A percentile compares a stretch with the other conserved stretches of the same genome.
These are phyloP conservation scores for Dicrostonyx torquatus DNA, from an alignment of 2,797 vertebrate species.

Conservation along the genomic window DNA sequence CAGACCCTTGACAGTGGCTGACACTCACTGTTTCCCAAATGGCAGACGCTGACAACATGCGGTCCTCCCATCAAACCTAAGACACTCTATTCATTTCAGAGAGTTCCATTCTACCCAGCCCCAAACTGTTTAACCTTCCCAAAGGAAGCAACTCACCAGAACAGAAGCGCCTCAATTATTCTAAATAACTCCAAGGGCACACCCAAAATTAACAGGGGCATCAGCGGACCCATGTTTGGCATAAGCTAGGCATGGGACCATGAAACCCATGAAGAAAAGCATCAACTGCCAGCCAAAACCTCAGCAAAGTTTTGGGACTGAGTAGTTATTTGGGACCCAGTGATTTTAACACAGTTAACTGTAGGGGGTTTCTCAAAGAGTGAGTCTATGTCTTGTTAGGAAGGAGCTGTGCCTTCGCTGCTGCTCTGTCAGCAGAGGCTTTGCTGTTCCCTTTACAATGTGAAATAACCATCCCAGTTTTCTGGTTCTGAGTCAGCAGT, in stretches of 20 bases:
- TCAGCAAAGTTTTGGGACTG: neutral
- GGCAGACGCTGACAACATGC: conserved; percentile 79
- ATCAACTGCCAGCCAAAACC: neutral
- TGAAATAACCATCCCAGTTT: neutral
- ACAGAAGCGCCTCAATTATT: conserved; percentile 69
- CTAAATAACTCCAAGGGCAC: conserved; percentile 69
- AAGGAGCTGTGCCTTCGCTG: neutral
- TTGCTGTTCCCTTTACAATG: neutral
- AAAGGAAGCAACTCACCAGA: conserved; percentile 79
- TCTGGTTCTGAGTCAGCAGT: neutral
- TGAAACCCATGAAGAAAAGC: conserved; percentile 37
- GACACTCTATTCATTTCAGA: conserved; percentile 83
- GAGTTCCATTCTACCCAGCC: conserved; percentile 72
- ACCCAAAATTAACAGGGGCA: conserved; percentile 58
- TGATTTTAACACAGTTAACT: neutral
- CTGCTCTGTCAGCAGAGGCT: neutral
- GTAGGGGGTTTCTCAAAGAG: neutral
- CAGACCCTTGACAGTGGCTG: conserved; percentile 70
- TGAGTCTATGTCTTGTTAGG: neutral
- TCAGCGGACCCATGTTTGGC: neutral
- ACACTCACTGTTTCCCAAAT: conserved; percentile 70
- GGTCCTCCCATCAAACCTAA: conserved; percentile 80
- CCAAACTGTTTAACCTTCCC: conserved; percentile 71
- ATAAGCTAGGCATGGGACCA: conserved; percentile 23
- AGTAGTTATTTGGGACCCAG: neutral